Base-by-base conservation (phyloP, 2,888 invertebrate genomes). In the Eupithecia abbreviata region DNA sequence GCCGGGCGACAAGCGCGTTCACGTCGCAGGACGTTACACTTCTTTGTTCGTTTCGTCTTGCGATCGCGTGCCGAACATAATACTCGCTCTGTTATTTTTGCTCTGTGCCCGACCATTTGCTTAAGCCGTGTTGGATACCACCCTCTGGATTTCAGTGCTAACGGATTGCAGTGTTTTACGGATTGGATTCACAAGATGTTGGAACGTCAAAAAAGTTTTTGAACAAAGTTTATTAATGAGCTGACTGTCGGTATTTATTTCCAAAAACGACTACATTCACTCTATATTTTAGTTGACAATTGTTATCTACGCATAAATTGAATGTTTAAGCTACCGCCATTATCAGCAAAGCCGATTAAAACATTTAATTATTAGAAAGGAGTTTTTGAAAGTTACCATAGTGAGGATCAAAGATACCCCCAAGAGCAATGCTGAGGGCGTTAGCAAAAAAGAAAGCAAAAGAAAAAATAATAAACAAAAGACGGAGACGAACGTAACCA, bases 341-440 rank as follows among this genome's bases (percentile, higher is more conserved):
- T 68, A 55, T 45, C 30, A 45, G 58, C 10, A 15, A 18, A 71
- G 65, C 30, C 10, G 12, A 12, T 62, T 12, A 69, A 77, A 77
- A 75, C 55, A 71, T 80, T 77, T 79, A 76, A 76, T 82, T 80
- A 72, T 82, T 75, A 79, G 75, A 80, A 84, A 78, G 78, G 58
- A 84, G 89, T 87, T 83, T 75, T 78, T 77, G 80, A 88, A 90
- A 96, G 96, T 96, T 92, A 95, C 95, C 96, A 96, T 96, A 95
- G 96, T 96, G 96, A 95, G 96, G 93, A 95, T 96, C 91, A 96
- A 96, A 92, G 96, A 96, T 93, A 91, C 95, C 84, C 92, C 95
- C 87, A 95, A 95, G 90, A 95, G 91, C 91, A 95, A 96, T 96
- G 96, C 95, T 92, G 96, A 95, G 90, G 91, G 94, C 86, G 88